Conservation (phyloP, 2,797 vertebrate species). For the Sebastes matsubarae region DNA sequence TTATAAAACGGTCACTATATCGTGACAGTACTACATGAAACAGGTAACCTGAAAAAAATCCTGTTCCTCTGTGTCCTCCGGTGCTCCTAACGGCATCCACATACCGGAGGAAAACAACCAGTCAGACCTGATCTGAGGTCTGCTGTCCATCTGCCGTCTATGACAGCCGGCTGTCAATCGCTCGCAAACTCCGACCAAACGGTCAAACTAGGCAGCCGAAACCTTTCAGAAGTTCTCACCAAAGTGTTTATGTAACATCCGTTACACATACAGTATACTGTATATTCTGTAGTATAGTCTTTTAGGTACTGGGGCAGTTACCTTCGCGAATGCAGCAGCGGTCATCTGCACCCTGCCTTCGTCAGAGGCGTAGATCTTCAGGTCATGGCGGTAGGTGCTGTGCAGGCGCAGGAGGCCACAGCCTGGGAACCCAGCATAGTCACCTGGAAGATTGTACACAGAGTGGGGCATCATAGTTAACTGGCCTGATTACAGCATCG, state of each 20-base stretch:
- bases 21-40: no score
- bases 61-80: no score
- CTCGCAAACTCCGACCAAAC: no score
- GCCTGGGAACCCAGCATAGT: constrained; percentile 97
- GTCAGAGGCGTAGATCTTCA: constrained; percentile 98
- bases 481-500: neutral
- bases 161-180: no score
- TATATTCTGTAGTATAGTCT: no score
- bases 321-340: constrained; percentile 96
- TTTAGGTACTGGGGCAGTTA: constrained; percentile 39
- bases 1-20: no score
- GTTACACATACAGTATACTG: neutral
- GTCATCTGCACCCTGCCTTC: constrained; percentile 97
- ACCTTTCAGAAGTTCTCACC: neutral
- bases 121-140: no score
- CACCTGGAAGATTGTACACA: constrained; percentile 79
- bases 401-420: constrained; percentile 95
- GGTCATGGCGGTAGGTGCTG: constrained; percentile 96
- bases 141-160: no score
- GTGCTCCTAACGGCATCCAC: no score
- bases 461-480: neutral
- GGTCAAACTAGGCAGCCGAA: neutral
- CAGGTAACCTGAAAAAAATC: no score
- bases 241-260: neutral
- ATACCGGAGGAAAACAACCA: no score